Evolutionary conservation across 2,888 invertebrate genomes (phyloP), one percentile per base, ranked within the genome.

Genomic region (Drosophila recens): DNA sequence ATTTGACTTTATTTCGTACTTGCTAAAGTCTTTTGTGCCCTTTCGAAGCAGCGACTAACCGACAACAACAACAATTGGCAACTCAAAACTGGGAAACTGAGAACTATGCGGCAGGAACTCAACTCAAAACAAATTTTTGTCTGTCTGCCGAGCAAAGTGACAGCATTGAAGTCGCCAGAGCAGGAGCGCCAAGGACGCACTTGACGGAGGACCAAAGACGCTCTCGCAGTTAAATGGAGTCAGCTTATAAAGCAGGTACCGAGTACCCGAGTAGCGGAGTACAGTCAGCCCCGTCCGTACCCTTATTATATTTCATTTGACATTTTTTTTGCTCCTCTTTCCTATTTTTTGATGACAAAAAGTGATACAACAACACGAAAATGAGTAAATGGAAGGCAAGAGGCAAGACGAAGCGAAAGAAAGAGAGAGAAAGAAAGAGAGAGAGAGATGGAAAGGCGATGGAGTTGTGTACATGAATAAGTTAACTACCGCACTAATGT

Each of bases 401-500:
- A n/a, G n/a, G n/a, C n/a, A n/a, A n/a, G n/a, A n/a, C n/a, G n/a
- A n/a, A n/a, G n/a, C n/a, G n/a, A n/a, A n/a, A n/a, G n/a, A n/a
- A n/a, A n/a, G n/a, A n/a, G n/a, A 8, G 27, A 9, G 15, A 3
- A 17, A 34, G n/a, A 10, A 11, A 1, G 17, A 1, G 13, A 5
- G 17, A 23, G 27, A 27, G 40, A 42, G 45, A 45, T 23, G 27
- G 59, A n/a, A 63, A 62, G 67, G 68, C 63, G 61, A 53, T 17
- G 27, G 62, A 49, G 65, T 59, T 81, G 75, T 69, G 77, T 82
- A 80, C 81, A 82, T 82, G 82, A 82, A 83, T 82, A 82, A 82
- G 84, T 82, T 82, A 83, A 83, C 84, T 81, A 82, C 82, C 82
- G 79, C 72, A 83, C 82, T 82, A 82, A 82, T 82, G 82, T 82